These are phyloP conservation scores for Alces alces DNA, from an alignment of 2,113 vertebrate species.

Conservation along the genomic window DNA sequence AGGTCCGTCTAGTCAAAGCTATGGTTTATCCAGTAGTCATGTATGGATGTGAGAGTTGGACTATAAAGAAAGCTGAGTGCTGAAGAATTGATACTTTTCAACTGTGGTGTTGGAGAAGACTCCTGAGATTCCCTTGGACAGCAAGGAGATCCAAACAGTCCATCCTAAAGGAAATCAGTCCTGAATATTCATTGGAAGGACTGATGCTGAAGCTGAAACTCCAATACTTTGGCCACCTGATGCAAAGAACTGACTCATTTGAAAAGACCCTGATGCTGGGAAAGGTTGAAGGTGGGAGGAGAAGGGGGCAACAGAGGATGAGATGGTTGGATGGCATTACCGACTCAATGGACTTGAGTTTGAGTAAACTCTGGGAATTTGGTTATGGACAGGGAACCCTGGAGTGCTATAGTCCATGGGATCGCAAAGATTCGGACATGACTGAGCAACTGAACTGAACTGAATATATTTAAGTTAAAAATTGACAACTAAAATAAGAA, in stretches of 20 bases:
- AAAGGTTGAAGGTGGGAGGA: neutral
- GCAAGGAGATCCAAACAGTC: neutral
- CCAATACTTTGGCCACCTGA: neutral
- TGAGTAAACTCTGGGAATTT: neutral
- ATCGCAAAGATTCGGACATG: neutral
- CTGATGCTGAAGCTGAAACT: neutral
- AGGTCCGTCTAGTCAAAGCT: neutral
- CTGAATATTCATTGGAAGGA: neutral
- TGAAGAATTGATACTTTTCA: neutral
- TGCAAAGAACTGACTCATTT: neutral
- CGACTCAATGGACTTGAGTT: neutral
- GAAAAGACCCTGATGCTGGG: neutral
- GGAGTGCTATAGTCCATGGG: neutral
- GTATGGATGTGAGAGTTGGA: neutral
- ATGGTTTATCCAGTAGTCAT: neutral
- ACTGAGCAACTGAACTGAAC: neutral
- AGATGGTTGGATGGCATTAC: neutral
- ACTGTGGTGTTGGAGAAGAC: neutral
- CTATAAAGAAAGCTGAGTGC: accelerated
- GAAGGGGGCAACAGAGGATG: neutral
- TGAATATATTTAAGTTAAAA: neutral
- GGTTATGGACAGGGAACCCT: neutral
- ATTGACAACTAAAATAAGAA: neutral
- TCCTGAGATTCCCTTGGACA: neutral
- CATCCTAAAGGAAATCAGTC: neutral